These are phyloP conservation scores for Eleutherodactylus coqui DNA, from an alignment of 2,797 vertebrate species.

Conservation along the genomic window DNA sequence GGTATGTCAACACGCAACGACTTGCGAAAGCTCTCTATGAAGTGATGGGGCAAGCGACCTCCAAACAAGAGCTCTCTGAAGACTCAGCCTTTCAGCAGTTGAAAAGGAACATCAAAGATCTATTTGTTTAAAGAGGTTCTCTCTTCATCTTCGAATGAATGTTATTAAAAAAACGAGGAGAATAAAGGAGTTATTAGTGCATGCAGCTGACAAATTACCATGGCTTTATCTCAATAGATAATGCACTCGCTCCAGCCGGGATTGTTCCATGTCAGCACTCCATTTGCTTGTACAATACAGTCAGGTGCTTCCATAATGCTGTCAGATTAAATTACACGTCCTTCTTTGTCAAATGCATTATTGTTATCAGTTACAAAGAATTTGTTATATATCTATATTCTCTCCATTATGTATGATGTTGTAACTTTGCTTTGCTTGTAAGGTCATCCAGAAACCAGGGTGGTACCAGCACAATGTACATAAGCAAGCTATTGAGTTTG, in stretches of 20 bases:
- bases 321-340: slow-evolving; percentile 55
- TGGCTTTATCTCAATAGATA: slow-evolving; percentile 61
- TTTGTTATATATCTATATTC: slow-evolving; percentile 49
- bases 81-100: slow-evolving; percentile 55
- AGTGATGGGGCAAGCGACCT: neutral
- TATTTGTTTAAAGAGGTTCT: slow-evolving; percentile 59
- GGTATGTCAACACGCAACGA: slow-evolving; percentile 55
- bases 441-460: slow-evolving; percentile 55
- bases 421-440: slow-evolving; percentile 17
- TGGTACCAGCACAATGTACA: slow-evolving; percentile 6
- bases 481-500: slow-evolving; percentile 13
- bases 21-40: slow-evolving; percentile 23
- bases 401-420: slow-evolving; percentile 53
- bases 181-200: slow-evolving; percentile 59
- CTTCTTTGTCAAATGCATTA: slow-evolving; percentile 48
- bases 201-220: slow-evolving; percentile 62
- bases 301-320: slow-evolving; percentile 61
- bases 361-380: slow-evolving; percentile 58
- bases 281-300: slow-evolving; percentile 59
- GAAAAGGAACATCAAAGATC: slow-evolving; percentile 59
- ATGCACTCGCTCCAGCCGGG: slow-evolving; percentile 59
- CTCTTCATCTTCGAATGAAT: slow-evolving; percentile 62
- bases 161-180: slow-evolving; percentile 62
- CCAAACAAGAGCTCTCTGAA: slow-evolving; percentile 41
- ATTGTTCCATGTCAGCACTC: slow-evolving; percentile 58